Conservation (phyloP, 2,113 vertebrate genomes). For the Cnemophilus loriae region DNA sequence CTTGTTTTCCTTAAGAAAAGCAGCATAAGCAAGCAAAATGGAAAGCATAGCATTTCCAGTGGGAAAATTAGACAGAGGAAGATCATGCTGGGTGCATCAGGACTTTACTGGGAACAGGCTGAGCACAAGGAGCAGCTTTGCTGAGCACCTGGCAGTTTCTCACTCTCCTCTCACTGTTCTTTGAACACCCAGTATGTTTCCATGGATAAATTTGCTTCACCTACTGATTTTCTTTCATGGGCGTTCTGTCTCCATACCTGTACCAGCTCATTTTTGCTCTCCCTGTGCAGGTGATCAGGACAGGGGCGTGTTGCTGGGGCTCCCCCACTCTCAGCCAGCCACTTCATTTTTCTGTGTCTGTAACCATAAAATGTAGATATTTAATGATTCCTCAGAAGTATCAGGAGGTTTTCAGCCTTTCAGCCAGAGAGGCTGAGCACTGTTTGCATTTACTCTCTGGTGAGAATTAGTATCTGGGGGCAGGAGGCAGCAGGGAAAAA, state of each 20-base stretch:
- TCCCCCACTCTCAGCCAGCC: not conserved
- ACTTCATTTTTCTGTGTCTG: not conserved
- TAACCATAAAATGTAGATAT: not conserved
- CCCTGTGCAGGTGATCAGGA: not conserved
- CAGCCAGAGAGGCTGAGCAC: not conserved
- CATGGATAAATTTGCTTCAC: not conserved
- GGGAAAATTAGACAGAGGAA: not conserved
- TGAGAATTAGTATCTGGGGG: not conserved
- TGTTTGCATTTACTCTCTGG: not conserved
- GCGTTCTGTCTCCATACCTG: not conserved
- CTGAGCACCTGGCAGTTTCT: not conserved
- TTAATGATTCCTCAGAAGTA: not conserved
- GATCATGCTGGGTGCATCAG: not conserved
- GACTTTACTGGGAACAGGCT: not conserved
- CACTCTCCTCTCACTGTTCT: not conserved
- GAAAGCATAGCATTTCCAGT: not conserved
- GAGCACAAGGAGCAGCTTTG: not conserved
- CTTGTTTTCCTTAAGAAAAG: not conserved
- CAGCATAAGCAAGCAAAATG: not conserved
- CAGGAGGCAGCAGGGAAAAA: not conserved
- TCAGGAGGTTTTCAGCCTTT: not conserved
- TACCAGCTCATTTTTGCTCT: not conserved
- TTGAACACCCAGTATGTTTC: not conserved
- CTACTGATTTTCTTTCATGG: not conserved
- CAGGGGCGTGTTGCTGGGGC: fast-evolving